Percentiles rank a stretch among this genome's conserved stretches.
These are phyloP conservation scores for Corticium candelabrum DNA, from an alignment of 37 sponge, comb jelly and placozoan genomes.

Conservation along the genomic window DNA sequence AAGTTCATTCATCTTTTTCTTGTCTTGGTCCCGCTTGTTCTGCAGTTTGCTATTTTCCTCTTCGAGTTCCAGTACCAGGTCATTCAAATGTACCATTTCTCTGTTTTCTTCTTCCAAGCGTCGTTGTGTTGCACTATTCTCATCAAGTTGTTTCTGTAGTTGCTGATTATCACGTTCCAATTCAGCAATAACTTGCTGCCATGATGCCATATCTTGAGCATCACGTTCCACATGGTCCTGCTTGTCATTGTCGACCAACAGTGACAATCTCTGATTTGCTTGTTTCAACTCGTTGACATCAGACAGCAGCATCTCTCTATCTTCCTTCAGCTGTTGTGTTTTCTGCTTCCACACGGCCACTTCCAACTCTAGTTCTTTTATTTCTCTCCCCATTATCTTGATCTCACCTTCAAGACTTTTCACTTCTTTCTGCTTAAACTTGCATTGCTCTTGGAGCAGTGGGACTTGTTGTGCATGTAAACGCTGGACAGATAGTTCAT, in stretches of 20 bases:
- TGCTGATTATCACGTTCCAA: not conserved
- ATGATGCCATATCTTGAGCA: not conserved
- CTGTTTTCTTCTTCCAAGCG: not conserved
- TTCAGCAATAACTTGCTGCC: not conserved
- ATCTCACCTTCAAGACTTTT: not conserved
- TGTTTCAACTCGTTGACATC: not conserved
- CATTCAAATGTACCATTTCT: not conserved
- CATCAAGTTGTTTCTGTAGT: not conserved
- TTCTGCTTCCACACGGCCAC: constrained; percentile 10
- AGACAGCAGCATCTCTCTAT: not conserved
- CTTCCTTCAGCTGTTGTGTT: not conserved
- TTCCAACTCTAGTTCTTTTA: not conserved
- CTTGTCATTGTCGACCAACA: not conserved
- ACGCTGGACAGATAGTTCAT: not conserved
- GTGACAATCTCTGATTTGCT: not conserved
- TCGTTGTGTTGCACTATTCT: not conserved
- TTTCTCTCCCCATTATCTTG: not conserved
- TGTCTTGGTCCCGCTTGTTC: not conserved
- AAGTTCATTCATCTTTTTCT: not conserved
- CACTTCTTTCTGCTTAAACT: not conserved
- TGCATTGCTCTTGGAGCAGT: constrained; percentile 1
- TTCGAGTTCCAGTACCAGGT: not conserved
- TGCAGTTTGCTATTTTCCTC: not conserved
- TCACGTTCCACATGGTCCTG: not conserved
- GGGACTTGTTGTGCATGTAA: not conserved